A percentile compares a stretch with the other conserved stretches of the same genome.
phyloP scores from a whole-genome alignment of 1,140 invertebrate species.

The Euschistus heros region DNA sequence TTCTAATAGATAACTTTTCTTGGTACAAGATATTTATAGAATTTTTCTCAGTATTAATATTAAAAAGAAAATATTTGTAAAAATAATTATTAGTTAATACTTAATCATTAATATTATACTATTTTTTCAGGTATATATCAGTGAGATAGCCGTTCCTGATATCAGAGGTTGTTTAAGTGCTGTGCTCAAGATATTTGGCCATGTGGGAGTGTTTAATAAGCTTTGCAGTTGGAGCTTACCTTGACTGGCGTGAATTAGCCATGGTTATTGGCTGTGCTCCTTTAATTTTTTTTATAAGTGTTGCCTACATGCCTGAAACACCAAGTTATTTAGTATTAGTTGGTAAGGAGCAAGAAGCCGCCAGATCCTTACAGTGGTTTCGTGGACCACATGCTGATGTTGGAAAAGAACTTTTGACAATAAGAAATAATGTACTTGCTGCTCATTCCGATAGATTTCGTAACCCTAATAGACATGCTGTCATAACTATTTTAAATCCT shows the following conservation, averaged over 20 bases:
- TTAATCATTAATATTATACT: too few relatives aligned
- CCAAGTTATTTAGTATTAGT: constrained; percentile 65
- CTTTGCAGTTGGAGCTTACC: constrained; percentile 65
- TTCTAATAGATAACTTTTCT: too few relatives aligned
- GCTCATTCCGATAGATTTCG: constrained; percentile 28
- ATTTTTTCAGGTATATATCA: constrained; percentile 63
- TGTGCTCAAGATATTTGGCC: constrained; percentile 71
- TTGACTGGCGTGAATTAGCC: constrained; percentile 71
- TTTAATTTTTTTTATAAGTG: constrained; percentile 48
- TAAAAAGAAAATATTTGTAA: too few relatives aligned
- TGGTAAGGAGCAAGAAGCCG: constrained; percentile 65
- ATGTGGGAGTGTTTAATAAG: constrained; percentile 71
- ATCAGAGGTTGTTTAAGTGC: constrained; percentile 75
- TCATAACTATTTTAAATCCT: constrained; percentile 49
- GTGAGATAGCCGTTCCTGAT: constrained; percentile 76
- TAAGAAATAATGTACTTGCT: constrained; percentile 52
- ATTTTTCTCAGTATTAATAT: too few relatives aligned
- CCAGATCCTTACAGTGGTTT: constrained; percentile 61
- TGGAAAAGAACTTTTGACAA: constrained; percentile 51
- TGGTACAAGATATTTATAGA: too few relatives aligned
- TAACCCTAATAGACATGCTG: constrained; percentile 35
- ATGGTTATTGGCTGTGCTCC: constrained; percentile 62
- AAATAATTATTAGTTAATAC: too few relatives aligned
- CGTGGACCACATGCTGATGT: constrained; percentile 61
- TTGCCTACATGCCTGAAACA: constrained; percentile 69